These are phyloP conservation scores for Steatornis caripensis DNA, from an alignment of 2,113 vertebrate genomes.

Conservation along the genomic window DNA sequence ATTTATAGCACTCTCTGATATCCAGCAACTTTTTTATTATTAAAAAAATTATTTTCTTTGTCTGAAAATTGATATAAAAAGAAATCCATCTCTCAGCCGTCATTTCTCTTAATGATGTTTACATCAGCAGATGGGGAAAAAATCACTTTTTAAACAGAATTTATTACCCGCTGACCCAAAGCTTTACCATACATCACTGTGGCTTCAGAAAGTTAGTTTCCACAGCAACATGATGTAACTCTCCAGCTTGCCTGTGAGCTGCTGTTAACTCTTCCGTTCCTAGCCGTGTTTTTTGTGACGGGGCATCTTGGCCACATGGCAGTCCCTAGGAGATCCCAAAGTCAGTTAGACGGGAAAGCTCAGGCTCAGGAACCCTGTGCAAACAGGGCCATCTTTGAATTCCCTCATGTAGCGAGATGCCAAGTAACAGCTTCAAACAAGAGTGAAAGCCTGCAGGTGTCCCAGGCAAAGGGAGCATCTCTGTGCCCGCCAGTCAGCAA, in stretches of 20 bases:
- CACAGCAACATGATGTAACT: slow-evolving; percentile 75
- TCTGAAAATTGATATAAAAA: slow-evolving; percentile 67
- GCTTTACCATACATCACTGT: slow-evolving; percentile 70
- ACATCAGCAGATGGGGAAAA: slow-evolving; percentile 75
- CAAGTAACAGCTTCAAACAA: background rate
- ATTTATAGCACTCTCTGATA: slow-evolving; percentile 61
- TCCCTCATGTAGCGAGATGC: background rate
- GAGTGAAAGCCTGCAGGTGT: background rate
- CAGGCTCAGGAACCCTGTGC: background rate
- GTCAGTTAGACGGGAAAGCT: background rate
- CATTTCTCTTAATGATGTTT: slow-evolving; percentile 75
- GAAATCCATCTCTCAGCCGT: slow-evolving; percentile 66
- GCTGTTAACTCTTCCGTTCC: slow-evolving; percentile 68
- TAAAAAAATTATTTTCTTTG: slow-evolving; percentile 62
- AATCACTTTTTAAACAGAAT: slow-evolving; percentile 77
- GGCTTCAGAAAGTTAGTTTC: slow-evolving; percentile 76
- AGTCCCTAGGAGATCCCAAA: background rate
- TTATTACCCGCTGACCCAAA: slow-evolving; percentile 80
- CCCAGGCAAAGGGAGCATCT: background rate
- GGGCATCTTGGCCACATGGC: background rate
- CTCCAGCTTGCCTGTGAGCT: background rate
- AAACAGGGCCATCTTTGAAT: background rate
- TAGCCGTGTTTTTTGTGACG: background rate
- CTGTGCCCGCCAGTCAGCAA: background rate
- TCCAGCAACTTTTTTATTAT: slow-evolving; percentile 54